Percentiles rank a stretch among this genome's conserved stretches.
These are phyloP conservation scores for Drosophila sordidapex DNA, from an alignment of 2,888 invertebrate species.

Conservation along the genomic window DNA sequence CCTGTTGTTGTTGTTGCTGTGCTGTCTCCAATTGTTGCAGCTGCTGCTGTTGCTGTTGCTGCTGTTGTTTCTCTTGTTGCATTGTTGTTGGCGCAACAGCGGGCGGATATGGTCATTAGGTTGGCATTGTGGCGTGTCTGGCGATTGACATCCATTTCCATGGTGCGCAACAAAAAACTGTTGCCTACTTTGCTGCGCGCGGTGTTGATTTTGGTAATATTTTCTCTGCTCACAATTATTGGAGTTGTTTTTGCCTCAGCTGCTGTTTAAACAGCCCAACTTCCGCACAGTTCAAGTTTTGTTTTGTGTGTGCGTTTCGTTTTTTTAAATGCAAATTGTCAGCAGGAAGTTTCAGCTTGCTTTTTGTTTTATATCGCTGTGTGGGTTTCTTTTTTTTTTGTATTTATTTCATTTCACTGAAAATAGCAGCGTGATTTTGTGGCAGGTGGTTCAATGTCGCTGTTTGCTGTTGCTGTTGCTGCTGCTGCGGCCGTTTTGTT, in stretches of 20 bases:
- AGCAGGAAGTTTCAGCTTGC: conserved; percentile 50
- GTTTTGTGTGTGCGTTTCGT: not conserved
- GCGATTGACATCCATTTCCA: conserved; percentile 85
- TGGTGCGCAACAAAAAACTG: conserved; percentile 59
- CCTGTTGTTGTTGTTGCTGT: conserved; percentile 57
- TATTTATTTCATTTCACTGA: conserved; percentile 26
- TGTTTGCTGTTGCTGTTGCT: conserved; percentile 37
- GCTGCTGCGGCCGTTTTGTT: conserved; percentile 9
- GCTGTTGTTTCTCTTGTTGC: conserved; percentile 43
- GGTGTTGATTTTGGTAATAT: conserved; percentile 36
- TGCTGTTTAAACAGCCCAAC: conserved; percentile 43
- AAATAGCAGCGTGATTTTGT: conserved; percentile 35
- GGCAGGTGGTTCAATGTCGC: conserved; percentile 54
- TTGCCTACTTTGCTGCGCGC: conserved; percentile 67
- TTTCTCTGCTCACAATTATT: conserved; percentile 41
- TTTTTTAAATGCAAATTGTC: conserved; percentile 53
- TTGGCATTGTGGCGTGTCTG: conserved; percentile 78
- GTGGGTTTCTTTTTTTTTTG: conserved; percentile 19
- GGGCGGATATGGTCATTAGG: conserved; percentile 83
- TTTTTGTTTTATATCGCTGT: conserved; percentile 8
- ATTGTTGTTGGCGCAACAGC: conserved; percentile 74
- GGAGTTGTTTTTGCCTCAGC: conserved; percentile 20
- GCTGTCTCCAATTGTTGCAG: conserved; percentile 33
- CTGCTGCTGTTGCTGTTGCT: conserved; percentile 42
- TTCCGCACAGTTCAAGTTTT: conserved; percentile 42